These are phyloP conservation scores for Drosophila nebulosa DNA, from an alignment of 1,140 invertebrate genomes.

Conservation along the genomic window DNA sequence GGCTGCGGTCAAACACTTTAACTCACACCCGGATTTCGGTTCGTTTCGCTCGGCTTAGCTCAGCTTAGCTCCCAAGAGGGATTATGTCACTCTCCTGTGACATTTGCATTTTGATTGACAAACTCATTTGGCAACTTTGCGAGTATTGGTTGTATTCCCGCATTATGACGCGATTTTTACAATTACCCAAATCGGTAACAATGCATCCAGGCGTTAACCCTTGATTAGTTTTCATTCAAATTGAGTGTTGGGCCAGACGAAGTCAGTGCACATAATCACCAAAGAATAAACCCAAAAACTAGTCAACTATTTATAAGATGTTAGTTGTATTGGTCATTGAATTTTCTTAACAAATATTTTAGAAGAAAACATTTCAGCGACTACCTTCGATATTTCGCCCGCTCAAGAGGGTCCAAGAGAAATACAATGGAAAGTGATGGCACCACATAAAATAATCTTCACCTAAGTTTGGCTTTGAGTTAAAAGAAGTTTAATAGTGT, in stretches of 20 bases:
- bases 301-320: no score
- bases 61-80: conserved; percentile 76
- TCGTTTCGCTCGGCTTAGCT: conserved; percentile 70
- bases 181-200: conserved; percentile 45
- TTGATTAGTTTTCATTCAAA: background rate
- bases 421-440: no score
- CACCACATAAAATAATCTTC: no score
- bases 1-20: conserved; percentile 74
- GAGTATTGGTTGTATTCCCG: conserved; percentile 5
- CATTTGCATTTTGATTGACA: conserved; percentile 80
- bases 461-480: no score
- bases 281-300: background rate
- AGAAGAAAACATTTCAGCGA: no score
- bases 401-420: no score
- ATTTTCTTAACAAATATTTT: no score
- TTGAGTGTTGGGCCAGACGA: no score
- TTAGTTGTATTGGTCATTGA: no score
- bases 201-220: background rate
- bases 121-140: conserved; percentile 64
- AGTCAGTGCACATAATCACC: background rate
- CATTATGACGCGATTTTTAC: conserved; percentile 36
- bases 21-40: conserved; percentile 64
- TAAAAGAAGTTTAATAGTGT: no score
- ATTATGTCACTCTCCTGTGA: conserved; percentile 78
- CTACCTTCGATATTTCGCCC: no score